Base-by-base conservation (phyloP, 1,140 invertebrate species). In the Laupala kohalensis region DNA sequence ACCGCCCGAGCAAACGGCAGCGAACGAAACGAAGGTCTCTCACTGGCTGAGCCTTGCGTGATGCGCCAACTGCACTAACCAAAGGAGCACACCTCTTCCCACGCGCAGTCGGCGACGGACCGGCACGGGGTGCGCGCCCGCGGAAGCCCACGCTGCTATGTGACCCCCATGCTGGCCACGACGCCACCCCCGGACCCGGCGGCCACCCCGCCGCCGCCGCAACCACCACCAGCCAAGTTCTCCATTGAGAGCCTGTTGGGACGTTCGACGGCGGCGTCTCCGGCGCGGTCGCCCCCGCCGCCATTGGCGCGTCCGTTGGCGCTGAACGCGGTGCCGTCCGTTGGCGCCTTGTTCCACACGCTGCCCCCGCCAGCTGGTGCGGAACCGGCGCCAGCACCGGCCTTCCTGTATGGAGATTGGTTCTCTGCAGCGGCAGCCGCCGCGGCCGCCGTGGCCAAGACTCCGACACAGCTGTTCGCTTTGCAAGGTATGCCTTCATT, bases 351-450 rank as follows among this genome's bases (percentile, higher is more conserved):
- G 37, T 19, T 19, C 9, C 37, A 0, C 9, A 9, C 1, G 37
- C 37, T 19, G 37, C 37, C 30, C 9, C 37, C 37, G 37, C 37
- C 37, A 19, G n/a, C n/a, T n/a, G n/a, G n/a, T 6, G 15, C 53
- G 24, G 13, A 29, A 1, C 37, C 69, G 53, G 24, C 63, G 26
- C 26, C 69, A 3, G 23, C 69, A 19, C 27, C 69, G 69, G 25
- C 71, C 3, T 66, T 72, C 6, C 29, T 72, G 2, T 72, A 72
- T n/a, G 71, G 71, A 6, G 71, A 64, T 6, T 72, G 71, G 71
- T 68, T 72, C 24, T n/a, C 71, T 5, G 23, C 70, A 19, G 29
- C 69, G 9, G 37, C 37, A 9, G 37, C 37, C 1, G 37, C 37
- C 9, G 37, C 37, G 6, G 29, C 69, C 19, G 24, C 69, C 28